A percentile compares a stretch with the other conserved stretches of the same genome.
Evolutionary conservation across 2,797 vertebrate species (phyloP).

Genomic region (Discoglossus pictus): DNA sequence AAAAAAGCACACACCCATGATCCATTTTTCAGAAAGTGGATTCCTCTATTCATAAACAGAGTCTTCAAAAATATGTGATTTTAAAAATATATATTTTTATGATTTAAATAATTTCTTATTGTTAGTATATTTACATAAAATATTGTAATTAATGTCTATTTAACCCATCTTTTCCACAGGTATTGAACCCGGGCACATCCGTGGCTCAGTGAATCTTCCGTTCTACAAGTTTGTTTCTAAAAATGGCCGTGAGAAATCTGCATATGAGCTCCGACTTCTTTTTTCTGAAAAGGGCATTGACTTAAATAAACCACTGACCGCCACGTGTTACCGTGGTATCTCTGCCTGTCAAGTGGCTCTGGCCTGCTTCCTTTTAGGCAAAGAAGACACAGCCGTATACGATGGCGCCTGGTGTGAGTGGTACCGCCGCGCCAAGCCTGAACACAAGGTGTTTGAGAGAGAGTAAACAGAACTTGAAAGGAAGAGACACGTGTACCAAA

Average conservation of each 20-base stretch:
- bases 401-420: slow-evolving; percentile 95
- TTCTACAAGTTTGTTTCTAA: slow-evolving; percentile 80
- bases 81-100: too few species aligned
- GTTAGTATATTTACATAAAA: too few species aligned
- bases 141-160: too few species aligned
- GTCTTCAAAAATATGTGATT: too few species aligned
- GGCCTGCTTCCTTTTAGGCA: slow-evolving; percentile 85
- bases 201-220: slow-evolving; percentile 83
- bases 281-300: slow-evolving; percentile 83
- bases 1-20: too few species aligned
- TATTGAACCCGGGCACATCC: slow-evolving; percentile 84
- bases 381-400: slow-evolving; percentile 80
- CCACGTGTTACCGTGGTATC: slow-evolving; percentile 87
- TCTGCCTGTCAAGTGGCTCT: slow-evolving; percentile 87
- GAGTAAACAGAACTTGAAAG: too few species aligned
- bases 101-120: too few species aligned
- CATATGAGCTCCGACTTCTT: slow-evolving; percentile 73
- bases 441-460: slow-evolving; percentile 78
- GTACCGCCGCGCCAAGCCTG: slow-evolving; percentile 79
- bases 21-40: too few species aligned
- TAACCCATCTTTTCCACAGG: slow-evolving; percentile 66
- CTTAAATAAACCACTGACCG: slow-evolving; percentile 76
- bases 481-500: too few species aligned
- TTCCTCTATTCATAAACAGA: too few species aligned
- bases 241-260: slow-evolving; percentile 76